These are phyloP conservation scores for Callithrix jacchus DNA, from an alignment of 2,113 vertebrate genomes.

Conservation along the genomic window DNA sequence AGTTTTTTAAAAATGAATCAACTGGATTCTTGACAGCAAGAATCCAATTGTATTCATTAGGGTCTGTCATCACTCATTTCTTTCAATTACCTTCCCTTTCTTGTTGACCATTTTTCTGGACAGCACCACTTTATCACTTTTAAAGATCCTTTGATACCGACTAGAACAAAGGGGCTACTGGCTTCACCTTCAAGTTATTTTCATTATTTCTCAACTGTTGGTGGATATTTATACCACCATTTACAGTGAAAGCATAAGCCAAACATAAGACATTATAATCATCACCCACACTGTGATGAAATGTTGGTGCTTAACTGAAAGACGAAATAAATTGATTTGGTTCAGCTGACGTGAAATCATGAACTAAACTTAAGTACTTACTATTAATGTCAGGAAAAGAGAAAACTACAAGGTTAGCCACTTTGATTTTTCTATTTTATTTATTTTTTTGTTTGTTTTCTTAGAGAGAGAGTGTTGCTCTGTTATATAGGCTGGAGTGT, in stretches of 20 bases:
- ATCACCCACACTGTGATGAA: conserved; percentile 32
- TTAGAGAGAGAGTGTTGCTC: no score
- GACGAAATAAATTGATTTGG: not conserved
- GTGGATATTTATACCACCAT: conserved; percentile 2
- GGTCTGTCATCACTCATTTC: not conserved
- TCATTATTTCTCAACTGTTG: conserved; percentile 6
- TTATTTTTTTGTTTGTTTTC: no score
- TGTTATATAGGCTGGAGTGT: no score
- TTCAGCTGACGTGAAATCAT: not conserved
- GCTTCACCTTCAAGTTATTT: not conserved
- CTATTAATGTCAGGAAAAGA: conserved; percentile 1
- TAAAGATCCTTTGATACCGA: not conserved
- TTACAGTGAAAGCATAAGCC: not conserved
- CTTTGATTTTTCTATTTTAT: not conserved
- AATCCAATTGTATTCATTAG: not conserved
- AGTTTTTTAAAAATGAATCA: not conserved
- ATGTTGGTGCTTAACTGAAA: conserved; percentile 19
- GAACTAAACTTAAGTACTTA: conserved; percentile 1
- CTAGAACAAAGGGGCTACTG: not conserved
- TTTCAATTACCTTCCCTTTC: not conserved
- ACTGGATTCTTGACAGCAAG: not conserved
- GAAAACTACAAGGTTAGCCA: not conserved
- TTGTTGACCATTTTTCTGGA: not conserved
- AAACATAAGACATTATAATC: not conserved
- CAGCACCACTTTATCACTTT: not conserved